Evolutionary conservation across 92 coral and sea anemone genomes (phyloP), one percentile per base, ranked within the genome.

Genomic region (Bergia puertoricense): DNA sequence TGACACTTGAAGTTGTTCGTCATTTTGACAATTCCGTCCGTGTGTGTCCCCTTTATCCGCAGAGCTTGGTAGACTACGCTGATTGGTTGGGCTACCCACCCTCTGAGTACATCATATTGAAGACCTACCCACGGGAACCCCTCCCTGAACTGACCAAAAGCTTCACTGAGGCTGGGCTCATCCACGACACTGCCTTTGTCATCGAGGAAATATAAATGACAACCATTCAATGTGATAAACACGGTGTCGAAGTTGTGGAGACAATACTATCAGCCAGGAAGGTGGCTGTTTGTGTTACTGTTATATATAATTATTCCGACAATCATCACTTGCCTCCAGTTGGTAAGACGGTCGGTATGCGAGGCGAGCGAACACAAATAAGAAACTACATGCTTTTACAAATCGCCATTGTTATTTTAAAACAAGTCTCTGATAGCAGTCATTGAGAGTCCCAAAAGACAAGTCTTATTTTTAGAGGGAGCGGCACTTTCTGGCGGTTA

Each of bases 101-200:
- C 15, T 85, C 95, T 56, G 45, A 89, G 39, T 92, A 91, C 72
- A 74, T 87, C 23, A 90, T 94, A 46, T 74, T 93, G 82, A 92
- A 91, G 56, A 94, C 98, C 8, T 94, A 91, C 77, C 98, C 94
- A 46, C 88, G 98, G 45, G 88, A 93, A 81, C 94, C 93, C 22
- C 81, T 93, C 18, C 85, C 91, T n/a, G 88, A 90, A 62, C 86
- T 89, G 41, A 45, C 89, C 41, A 88, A 85, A 20, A 94, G 95
- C 22, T 88, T 94, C 81, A 72, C 9, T 22, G 94, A 93, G 66
- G 98, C 98, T n/a, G 95, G 95, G 43, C 83, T 94, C 54, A 88
- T 92, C 0, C 95, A 93, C 10, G 98, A 94, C 59, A 85, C 92
- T 74, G 95, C 95, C 42, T 90, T 94, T 57, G 98, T 93, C 74